These are phyloP conservation scores for Diaprepes abbreviatus DNA, from an alignment of 2,888 invertebrate species.

Conservation along the genomic window DNA sequence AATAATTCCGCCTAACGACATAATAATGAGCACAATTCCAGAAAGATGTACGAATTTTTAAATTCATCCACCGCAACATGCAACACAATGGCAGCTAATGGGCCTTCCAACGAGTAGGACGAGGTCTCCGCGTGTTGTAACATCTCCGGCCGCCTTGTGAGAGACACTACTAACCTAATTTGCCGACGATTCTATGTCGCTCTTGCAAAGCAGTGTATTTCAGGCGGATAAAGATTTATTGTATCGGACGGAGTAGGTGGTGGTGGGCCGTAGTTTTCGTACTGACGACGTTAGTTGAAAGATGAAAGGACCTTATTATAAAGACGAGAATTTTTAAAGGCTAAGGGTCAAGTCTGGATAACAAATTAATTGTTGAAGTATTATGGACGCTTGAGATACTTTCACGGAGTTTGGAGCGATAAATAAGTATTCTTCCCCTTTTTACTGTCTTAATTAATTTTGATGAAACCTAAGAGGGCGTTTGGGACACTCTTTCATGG, in stretches of 20 bases:
- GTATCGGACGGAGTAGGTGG: neutral
- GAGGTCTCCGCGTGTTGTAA: conserved; percentile 25
- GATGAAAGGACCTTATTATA: too few relatives aligned
- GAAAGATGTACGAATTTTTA: neutral
- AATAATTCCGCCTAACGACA: conserved; percentile 9
- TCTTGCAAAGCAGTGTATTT: conserved; percentile 15
- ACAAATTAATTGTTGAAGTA: too few relatives aligned
- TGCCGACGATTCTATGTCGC: conserved; percentile 21
- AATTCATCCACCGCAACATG: neutral
- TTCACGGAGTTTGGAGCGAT: too few relatives aligned
- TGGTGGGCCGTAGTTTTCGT: conserved; percentile 13
- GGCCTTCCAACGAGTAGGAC: conserved; percentile 19
- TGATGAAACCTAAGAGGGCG: too few relatives aligned
- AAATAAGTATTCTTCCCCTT: too few relatives aligned
- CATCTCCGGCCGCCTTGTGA: conserved; percentile 18
- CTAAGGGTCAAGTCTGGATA: too few relatives aligned
- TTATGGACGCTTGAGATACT: too few relatives aligned
- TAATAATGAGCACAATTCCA: conserved; percentile 4
- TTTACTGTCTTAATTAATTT: too few relatives aligned
- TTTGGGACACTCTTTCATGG: too few relatives aligned
- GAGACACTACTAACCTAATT: conserved; percentile 37
- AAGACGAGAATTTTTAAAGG: too few relatives aligned
- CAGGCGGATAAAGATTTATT: neutral
- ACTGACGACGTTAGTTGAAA: neutral
- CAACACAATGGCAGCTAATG: conserved; percentile 11